Conservation (phyloP, 1,140 invertebrate species). For the Wasmannia auropunctata region DNA sequence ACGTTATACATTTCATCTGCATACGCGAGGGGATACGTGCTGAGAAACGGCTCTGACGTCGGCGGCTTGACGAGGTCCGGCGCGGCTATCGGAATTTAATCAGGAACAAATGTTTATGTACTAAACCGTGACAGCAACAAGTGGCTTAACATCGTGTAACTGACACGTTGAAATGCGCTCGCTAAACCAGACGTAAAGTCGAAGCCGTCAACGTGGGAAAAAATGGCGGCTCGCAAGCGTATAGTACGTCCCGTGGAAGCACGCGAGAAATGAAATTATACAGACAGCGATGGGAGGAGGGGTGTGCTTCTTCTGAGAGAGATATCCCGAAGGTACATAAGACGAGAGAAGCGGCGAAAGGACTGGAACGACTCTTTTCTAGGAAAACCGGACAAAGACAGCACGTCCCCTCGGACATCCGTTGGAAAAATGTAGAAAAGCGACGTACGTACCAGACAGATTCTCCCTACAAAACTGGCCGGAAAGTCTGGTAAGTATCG, state of each 20-base stretch:
- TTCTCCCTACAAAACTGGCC: conserved; percentile 8
- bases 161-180: conserved; percentile 30
- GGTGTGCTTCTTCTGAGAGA: neutral
- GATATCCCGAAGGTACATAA: conserved; percentile 28
- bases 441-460: neutral
- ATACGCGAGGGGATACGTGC: neutral
- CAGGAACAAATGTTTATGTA: conserved; percentile 42
- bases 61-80: neutral
- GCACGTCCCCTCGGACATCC: conserved; percentile 19
- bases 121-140: conserved; percentile 52
- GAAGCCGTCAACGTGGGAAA: neutral
- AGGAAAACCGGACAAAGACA: neutral
- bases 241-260: neutral
- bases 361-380: neutral
- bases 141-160: conserved; percentile 45
- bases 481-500: conserved; percentile 17
- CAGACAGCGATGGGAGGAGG: neutral
- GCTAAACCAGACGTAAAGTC: conserved; percentile 22
- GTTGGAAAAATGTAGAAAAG: conserved; percentile 7
- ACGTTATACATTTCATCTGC: neutral
- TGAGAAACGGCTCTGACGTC: neutral
- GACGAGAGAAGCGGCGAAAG: conserved; percentile 24
- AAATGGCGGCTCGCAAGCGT: neutral
- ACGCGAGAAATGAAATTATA: conserved; percentile 36
- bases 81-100: conserved; percentile 42